Percentiles rank a stretch among this genome's conserved stretches.
These are phyloP conservation scores for Leucophenga montana DNA, from an alignment of 2,888 invertebrate genomes.

Conservation along the genomic window DNA sequence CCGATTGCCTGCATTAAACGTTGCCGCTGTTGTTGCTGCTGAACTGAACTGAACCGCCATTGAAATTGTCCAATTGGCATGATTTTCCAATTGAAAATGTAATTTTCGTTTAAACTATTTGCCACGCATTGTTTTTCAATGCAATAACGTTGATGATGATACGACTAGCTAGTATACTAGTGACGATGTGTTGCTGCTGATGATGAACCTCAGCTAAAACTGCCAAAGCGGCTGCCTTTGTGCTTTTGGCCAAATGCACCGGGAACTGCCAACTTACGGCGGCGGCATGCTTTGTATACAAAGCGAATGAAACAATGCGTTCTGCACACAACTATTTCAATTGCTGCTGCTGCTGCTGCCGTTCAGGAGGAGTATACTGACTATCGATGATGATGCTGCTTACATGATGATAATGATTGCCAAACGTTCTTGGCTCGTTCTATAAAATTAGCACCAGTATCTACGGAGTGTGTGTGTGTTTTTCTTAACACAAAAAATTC, in stretches of 20 bases:
- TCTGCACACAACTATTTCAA: conserved; percentile 19
- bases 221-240: conserved; percentile 37
- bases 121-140: conserved; percentile 46
- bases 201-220: not conserved
- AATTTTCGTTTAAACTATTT: conserved; percentile 54
- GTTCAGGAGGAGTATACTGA: not conserved
- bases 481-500: conserved; percentile 59
- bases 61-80: conserved; percentile 56
- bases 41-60: conserved; percentile 39
- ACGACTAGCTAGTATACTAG: not conserved
- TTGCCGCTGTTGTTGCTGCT: conserved; percentile 30
- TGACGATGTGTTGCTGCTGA: too few relatives aligned
- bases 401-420: conserved; percentile 8
- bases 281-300: conserved; percentile 18
- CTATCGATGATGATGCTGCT: conserved; percentile 9
- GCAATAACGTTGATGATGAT: conserved; percentile 5
- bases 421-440: conserved; percentile 47
- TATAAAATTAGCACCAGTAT: conserved; percentile 70
- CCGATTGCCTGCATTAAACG: too few relatives aligned
- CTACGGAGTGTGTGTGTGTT: conserved; percentile 35
- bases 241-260: not conserved
- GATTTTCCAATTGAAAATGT: conserved; percentile 55
- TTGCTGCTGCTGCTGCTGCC: not conserved
- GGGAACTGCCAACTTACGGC: conserved; percentile 5
- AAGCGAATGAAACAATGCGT: conserved; percentile 20